Conservation (phyloP, 2,888 invertebrate genomes). For the Ophonus ardosiacus region DNA sequence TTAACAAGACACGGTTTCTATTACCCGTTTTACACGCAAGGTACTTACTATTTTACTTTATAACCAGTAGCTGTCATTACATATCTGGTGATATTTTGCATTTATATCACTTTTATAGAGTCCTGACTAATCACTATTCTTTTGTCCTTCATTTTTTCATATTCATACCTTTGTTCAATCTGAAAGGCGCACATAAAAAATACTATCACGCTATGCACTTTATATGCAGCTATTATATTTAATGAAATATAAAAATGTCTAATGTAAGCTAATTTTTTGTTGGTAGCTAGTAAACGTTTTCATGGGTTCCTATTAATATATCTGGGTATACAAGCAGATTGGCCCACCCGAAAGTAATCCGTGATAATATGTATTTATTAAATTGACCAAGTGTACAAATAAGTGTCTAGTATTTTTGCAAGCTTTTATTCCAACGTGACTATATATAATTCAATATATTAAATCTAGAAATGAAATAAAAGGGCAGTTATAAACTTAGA, state of each 20-base stretch:
- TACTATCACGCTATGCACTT: background rate
- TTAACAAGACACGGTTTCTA: slow-evolving; percentile 57
- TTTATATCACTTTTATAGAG: slow-evolving; percentile 25
- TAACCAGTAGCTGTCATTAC: slow-evolving; percentile 9
- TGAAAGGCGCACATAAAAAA: background rate
- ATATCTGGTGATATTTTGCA: slow-evolving; percentile 32
- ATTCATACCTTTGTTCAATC: background rate
- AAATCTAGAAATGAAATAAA: slow-evolving; percentile 11
- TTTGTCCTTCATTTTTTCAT: slow-evolving; percentile 19
- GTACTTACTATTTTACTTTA: slow-evolving; percentile 5
- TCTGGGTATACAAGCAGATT: too few species aligned
- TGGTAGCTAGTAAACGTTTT: background rate
- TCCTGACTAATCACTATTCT: slow-evolving; percentile 26
- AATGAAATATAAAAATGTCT: background rate
- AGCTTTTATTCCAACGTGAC: too few species aligned
- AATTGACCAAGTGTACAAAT: too few species aligned
- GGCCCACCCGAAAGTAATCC: too few species aligned
- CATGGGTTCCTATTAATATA: too few species aligned
- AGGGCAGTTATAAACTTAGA: slow-evolving; percentile 8
- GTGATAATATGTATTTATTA: too few species aligned
- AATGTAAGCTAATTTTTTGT: background rate
- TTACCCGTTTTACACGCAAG: slow-evolving; percentile 38
- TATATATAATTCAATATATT: slow-evolving; percentile 13
- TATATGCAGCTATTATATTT: background rate
- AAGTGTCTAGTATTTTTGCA: too few species aligned